These are phyloP conservation scores for Stenodema calcarata DNA, from an alignment of 2,888 invertebrate genomes.

Conservation along the genomic window DNA sequence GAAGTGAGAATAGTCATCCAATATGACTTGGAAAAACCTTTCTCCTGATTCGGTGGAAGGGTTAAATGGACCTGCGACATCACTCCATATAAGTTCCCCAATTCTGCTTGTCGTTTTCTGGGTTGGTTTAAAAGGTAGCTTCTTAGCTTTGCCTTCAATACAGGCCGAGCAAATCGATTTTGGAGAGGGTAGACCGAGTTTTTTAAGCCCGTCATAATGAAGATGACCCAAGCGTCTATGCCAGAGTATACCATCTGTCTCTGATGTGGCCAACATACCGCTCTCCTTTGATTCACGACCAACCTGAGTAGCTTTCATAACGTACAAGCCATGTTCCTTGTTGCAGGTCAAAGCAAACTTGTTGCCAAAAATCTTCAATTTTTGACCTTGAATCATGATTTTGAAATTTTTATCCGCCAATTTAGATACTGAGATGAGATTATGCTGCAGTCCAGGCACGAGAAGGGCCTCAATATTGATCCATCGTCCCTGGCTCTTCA, in stretches of 20 bases:
- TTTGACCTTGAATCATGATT: neutral
- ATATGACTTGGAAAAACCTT: neutral
- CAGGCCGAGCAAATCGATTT: neutral
- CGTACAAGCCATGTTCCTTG: too few species aligned
- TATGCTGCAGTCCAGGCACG: too few species aligned
- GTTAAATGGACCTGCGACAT: neutral
- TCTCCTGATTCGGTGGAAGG: neutral
- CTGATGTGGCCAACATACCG: too few species aligned
- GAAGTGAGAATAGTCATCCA: neutral
- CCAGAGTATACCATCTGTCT: too few species aligned
- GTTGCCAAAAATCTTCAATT: neutral
- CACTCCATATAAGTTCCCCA: neutral
- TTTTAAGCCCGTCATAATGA: too few species aligned
- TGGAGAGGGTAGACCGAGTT: neutral
- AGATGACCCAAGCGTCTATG: too few species aligned
- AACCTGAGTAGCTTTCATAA: neutral
- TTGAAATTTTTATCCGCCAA: neutral
- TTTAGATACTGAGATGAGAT: neutral
- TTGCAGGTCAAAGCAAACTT: neutral
- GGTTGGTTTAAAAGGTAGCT: neutral
- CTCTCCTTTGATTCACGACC: too few species aligned
- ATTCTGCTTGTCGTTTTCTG: neutral
- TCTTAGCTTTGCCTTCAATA: neutral
- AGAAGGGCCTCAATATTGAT: slow-evolving; percentile 20
- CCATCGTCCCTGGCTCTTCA: neutral